Evolutionary conservation across 2,888 invertebrate genomes (phyloP).

Genomic region (Autographa gamma): DNA sequence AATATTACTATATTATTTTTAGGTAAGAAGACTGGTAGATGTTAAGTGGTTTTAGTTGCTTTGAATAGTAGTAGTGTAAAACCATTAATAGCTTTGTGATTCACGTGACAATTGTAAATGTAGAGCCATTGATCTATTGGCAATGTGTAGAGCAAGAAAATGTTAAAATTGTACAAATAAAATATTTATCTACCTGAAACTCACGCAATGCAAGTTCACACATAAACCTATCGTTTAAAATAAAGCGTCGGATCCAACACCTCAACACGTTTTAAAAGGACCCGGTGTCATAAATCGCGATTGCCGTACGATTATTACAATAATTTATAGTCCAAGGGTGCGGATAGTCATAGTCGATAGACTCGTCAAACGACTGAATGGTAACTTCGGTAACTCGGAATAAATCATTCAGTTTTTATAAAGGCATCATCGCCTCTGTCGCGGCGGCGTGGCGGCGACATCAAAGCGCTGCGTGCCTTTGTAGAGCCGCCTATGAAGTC

Average conservation of each 20-base stretch:
- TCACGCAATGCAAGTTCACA: background rate
- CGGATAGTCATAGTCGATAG: constrained; percentile 57
- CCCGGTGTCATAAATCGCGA: constrained; percentile 50
- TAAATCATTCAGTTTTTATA: constrained; percentile 88
- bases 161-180: background rate
- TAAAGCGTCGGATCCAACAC: constrained; percentile 62
- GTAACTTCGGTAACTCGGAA: constrained; percentile 60
- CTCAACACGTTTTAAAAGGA: constrained; percentile 38
- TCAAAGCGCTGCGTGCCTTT: constrained; percentile 75
- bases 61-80: too few species aligned
- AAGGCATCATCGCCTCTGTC: constrained; percentile 85
- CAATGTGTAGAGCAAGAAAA: background rate
- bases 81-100: too few species aligned
- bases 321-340: constrained; percentile 64
- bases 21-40: too few species aligned
- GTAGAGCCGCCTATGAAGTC: constrained; percentile 77
- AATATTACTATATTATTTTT: too few species aligned
- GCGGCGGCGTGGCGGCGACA: constrained; percentile 72
- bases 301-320: constrained; percentile 55
- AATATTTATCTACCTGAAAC: background rate
- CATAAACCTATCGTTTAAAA: background rate
- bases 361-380: constrained; percentile 64
- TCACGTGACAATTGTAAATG: too few species aligned
- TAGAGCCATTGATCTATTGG: too few species aligned
- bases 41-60: too few species aligned